Evolutionary conservation across 2,888 invertebrate genomes (phyloP).

Genomic region (Chrysomela aeneicollis): DNA sequence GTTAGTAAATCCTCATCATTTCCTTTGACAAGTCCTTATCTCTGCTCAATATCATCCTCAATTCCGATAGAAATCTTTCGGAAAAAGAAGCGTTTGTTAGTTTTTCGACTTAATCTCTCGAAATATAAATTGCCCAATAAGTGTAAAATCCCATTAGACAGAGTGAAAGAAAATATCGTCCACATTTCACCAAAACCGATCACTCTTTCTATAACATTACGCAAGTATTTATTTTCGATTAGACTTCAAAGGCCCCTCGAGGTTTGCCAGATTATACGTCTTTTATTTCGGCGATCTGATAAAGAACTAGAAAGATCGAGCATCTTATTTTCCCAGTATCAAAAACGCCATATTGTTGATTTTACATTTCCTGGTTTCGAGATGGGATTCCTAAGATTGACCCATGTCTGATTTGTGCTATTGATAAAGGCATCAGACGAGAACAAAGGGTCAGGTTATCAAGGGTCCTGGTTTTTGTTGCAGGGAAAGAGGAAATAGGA

Average conservation of each 20-base stretch:
- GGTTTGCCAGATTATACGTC: constrained; percentile 58
- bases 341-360: constrained; percentile 54
- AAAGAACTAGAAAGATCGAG: constrained; percentile 53
- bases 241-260: constrained; percentile 59
- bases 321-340: constrained; percentile 41
- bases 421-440: constrained; percentile 42
- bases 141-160: constrained; percentile 56
- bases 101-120: constrained; percentile 34
- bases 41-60: constrained; percentile 21
- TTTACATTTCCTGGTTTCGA: constrained; percentile 49
- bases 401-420: constrained; percentile 47
- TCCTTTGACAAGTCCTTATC: not conserved
- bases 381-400: constrained; percentile 46
- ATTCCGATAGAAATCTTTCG: constrained; percentile 19
- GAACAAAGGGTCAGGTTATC: constrained; percentile 38
- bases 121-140: constrained; percentile 48
- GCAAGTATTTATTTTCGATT: constrained; percentile 57
- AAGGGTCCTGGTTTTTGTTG: constrained; percentile 34
- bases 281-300: constrained; percentile 56
- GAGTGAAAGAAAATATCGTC: constrained; percentile 43
- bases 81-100: constrained; percentile 33
- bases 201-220: constrained; percentile 41
- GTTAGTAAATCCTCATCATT: not conserved
- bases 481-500: constrained; percentile 32
- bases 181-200: constrained; percentile 48